Base-by-base conservation (phyloP, 2,888 invertebrate genomes). In the Rhagonycha lutea region DNA sequence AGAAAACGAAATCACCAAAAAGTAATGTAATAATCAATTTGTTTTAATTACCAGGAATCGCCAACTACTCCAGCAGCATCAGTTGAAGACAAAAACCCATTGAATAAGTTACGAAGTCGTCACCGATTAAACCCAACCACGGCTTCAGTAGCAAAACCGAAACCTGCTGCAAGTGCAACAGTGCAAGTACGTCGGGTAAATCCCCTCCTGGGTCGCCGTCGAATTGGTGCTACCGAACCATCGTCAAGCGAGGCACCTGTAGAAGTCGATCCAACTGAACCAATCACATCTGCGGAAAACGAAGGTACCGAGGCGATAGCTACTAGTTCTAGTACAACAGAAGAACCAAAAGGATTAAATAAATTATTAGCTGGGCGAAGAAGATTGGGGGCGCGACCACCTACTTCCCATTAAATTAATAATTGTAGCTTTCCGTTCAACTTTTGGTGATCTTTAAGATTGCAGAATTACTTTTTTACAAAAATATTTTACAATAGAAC, bases 291-390 rank as follows among this genome's bases (percentile, higher is more conserved):
- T 14, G 84, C 82, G 70, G 83, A 82, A 61, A 79, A 80, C 14
- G 81, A 81, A 65, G 83, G 82, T 63, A 82, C 82, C 61, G 82
- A 84, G 73, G 80, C 81, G 28, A 76, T 81, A 61, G 83, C 82
- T 18, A 76, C 82, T 28, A 83, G 83, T 68, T 83, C 86, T 14
- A 85, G 82, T 32, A 87, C 88, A 18, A 87, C 88, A 1, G 87
- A 88, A 80, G 87, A 88, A 73, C 91, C 93, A 29, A 89, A 91
- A 77, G 93, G 93, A 0, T 87, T 94, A 0, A 90, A 90, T 82
- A 93, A 94, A 61, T 89, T 95, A 32, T 88, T 95, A 68, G 93
- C 94, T 3, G 91, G 93, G 68, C 89, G 95, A 81, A 90, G 92
- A 84, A 91, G 94, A 85, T 89, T 94, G 83, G 91, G 91, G 28